Evolutionary conservation across 2,888 invertebrate species (phyloP).

Genomic region (Heliconius cydno): DNA sequence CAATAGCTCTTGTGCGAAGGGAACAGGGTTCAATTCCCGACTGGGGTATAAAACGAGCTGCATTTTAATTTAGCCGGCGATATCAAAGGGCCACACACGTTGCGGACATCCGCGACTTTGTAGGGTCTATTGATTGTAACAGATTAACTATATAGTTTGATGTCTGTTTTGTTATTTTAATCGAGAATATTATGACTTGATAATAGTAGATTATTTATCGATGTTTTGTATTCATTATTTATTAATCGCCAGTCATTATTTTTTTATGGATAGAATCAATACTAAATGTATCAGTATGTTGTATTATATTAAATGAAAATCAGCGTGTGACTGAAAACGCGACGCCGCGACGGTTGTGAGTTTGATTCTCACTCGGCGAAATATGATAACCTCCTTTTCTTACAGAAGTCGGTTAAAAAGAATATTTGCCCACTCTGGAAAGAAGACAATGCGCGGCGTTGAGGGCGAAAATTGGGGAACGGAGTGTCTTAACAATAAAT

Average conservation of each 20-base stretch:
- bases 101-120: slow-evolving; percentile 62
- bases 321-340: too few species aligned
- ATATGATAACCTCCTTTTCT: too few species aligned
- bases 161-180: slow-evolving; percentile 12
- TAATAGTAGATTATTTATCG: slow-evolving; percentile 10
- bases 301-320: too few species aligned
- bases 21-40: slow-evolving; percentile 2
- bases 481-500: too few species aligned
- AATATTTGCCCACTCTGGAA: too few species aligned
- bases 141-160: slow-evolving; percentile 27
- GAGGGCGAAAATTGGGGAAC: too few species aligned
- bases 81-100: slow-evolving; percentile 68
- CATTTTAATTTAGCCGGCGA: slow-evolving; percentile 35
- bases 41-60: not conserved
- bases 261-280: not conserved
- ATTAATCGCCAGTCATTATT: not conserved
- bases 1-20: not conserved
- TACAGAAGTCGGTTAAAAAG: too few species aligned
- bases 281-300: too few species aligned
- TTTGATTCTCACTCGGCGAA: too few species aligned
- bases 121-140: slow-evolving; percentile 49
- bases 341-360: too few species aligned
- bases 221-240: not conserved
- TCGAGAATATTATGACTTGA: slow-evolving; percentile 2
- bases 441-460: too few species aligned